phyloP scores from a whole-genome alignment of 2,888 invertebrate genomes.

The Scaptomyza tumidula region DNA sequence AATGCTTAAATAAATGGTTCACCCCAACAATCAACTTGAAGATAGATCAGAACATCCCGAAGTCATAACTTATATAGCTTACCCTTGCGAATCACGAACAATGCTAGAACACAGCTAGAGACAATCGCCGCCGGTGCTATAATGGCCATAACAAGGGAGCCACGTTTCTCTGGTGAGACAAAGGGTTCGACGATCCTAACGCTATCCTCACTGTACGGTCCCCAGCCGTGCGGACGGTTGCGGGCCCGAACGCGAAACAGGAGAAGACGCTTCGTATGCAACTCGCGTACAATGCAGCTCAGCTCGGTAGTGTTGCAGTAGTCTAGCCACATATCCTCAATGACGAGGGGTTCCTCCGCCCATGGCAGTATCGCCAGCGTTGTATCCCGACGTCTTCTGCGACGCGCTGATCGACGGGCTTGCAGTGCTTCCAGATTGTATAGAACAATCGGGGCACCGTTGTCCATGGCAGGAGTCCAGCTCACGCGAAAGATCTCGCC shows the following conservation, averaged over 20 bases:
- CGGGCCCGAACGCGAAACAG: slow-evolving; percentile 91
- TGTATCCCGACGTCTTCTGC: slow-evolving; percentile 49
- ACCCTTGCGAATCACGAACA: slow-evolving; percentile 80
- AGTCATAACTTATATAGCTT: slow-evolving; percentile 28
- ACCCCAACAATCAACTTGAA: no score
- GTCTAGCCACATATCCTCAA: slow-evolving; percentile 86
- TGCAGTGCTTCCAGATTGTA: slow-evolving; percentile 91
- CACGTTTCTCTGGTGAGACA: slow-evolving; percentile 82
- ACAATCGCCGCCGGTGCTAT: slow-evolving; percentile 86
- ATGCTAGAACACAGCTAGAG: slow-evolving; percentile 79
- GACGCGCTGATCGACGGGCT: slow-evolving; percentile 56
- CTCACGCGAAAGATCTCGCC: slow-evolving; percentile 91
- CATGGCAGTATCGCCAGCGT: slow-evolving; percentile 83
- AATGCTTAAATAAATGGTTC: no score
- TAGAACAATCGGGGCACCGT: slow-evolving; percentile 90
- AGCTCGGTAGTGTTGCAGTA: slow-evolving; percentile 91
- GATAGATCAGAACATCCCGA: no score
- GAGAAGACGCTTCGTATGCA: slow-evolving; percentile 87
- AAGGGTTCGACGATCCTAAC: slow-evolving; percentile 85
- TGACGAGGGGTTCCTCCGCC: slow-evolving; percentile 86
- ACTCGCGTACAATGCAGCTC: slow-evolving; percentile 91
- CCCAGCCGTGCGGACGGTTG: slow-evolving; percentile 92
- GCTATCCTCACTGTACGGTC: slow-evolving; percentile 90
- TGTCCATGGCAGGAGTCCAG: slow-evolving; percentile 92
- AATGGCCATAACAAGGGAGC: slow-evolving; percentile 87